phyloP scores from a whole-genome alignment of 1,140 invertebrate genomes.

The Eumaeus atala region DNA sequence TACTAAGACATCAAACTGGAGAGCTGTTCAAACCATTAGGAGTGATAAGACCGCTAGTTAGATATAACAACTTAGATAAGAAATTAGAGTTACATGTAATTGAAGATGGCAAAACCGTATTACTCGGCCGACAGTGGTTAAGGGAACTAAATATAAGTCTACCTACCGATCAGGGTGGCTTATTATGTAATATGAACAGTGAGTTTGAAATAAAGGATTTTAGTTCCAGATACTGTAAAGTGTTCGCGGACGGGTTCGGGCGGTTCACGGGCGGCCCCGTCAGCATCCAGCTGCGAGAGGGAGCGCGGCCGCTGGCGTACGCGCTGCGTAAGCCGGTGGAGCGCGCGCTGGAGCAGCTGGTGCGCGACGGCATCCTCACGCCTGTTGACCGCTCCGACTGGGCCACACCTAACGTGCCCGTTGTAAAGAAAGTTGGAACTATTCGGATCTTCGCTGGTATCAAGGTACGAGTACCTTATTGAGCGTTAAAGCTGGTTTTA shows the following conservation, averaged over 20 bases:
- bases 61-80: conserved; percentile 21
- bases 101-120: conserved; percentile 22
- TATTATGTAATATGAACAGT: not conserved
- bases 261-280: conserved; percentile 32
- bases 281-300: conserved; percentile 17
- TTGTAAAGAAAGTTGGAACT: conserved; percentile 34
- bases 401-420: conserved; percentile 31
- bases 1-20: conserved; percentile 30
- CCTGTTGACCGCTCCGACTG: conserved; percentile 25
- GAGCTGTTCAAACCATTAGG: conserved; percentile 25
- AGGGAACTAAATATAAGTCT: conserved; percentile 13
- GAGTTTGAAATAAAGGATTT: conserved; percentile 22
- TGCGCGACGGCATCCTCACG: conserved; percentile 23
- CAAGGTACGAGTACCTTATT: too few species aligned
- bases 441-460: conserved; percentile 31
- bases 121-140: conserved; percentile 36
- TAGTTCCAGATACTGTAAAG: conserved; percentile 34
- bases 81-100: conserved; percentile 32
- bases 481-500: too few species aligned
- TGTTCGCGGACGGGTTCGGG: conserved; percentile 32
- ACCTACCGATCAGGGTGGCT: too few species aligned
- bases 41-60: conserved; percentile 20
- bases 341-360: conserved; percentile 26
- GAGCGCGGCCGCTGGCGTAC: conserved; percentile 33
- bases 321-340: conserved; percentile 33